phyloP scores from a whole-genome alignment of 2,113 vertebrate genomes.

The Carettochelys insculpta region DNA sequence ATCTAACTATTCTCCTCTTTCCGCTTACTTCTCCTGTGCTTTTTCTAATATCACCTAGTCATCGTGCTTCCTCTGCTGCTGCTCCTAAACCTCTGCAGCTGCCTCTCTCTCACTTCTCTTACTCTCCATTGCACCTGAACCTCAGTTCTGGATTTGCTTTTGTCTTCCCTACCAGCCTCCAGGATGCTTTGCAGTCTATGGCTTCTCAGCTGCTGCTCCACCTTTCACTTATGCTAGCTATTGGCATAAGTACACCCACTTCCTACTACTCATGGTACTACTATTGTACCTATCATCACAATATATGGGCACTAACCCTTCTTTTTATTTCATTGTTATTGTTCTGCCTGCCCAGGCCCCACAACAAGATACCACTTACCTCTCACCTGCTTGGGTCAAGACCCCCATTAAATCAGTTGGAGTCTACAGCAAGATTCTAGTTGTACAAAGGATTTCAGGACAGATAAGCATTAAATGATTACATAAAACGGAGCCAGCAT shows the following conservation, averaged over 20 bases:
- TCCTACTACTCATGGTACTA: background rate
- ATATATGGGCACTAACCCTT: background rate
- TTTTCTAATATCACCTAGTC: background rate
- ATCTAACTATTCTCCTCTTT: background rate
- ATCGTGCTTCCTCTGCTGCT: background rate
- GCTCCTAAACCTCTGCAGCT: background rate
- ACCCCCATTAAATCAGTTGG: background rate
- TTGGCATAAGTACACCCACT: background rate
- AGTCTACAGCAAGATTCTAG: background rate
- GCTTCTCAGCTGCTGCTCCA: background rate
- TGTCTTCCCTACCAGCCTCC: background rate
- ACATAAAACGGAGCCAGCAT: accelerated
- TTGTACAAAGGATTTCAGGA: background rate
- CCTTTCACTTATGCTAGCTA: background rate
- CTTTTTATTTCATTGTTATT: background rate
- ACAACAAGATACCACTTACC: background rate
- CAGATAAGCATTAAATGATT: background rate
- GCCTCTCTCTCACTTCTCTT: background rate
- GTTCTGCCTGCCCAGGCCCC: background rate
- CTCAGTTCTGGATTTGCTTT: background rate
- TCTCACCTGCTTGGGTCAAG: background rate
- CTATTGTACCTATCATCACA: background rate
- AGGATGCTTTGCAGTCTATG: background rate
- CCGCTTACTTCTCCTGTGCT: background rate
- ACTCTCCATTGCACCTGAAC: background rate